These are phyloP conservation scores for Tiliacea citrago DNA, from an alignment of 2,888 invertebrate genomes.

Conservation along the genomic window DNA sequence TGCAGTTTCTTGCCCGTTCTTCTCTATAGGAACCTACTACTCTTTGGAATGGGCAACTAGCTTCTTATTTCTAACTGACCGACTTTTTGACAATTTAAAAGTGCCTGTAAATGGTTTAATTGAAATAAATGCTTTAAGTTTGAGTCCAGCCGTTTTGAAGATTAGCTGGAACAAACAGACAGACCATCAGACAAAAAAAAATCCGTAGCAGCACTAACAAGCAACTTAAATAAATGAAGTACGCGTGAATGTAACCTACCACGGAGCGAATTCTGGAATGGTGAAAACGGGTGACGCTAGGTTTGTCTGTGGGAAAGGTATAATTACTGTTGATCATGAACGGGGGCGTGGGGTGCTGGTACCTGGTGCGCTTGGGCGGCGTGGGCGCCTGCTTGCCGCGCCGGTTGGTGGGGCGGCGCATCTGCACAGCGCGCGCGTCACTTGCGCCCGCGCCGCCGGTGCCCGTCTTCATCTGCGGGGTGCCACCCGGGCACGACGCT, in stretches of 20 bases:
- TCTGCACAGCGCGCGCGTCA: constrained; percentile 94
- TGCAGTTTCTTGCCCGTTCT: no score
- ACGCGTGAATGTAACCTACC: no score
- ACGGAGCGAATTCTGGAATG: not conserved
- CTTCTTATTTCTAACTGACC: no score
- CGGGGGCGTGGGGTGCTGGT: not conserved
- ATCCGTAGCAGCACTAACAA: not conserved
- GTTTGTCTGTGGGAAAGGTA: not conserved
- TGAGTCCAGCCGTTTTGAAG: no score
- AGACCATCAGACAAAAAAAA: no score
- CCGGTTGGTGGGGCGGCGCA: constrained; percentile 96
- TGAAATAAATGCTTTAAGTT: no score
- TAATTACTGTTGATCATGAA: not conserved
- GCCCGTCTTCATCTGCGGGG: constrained; percentile 88
- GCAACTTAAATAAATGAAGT: not conserved
- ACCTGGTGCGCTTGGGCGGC: constrained; percentile 98
- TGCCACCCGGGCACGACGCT: constrained; percentile 87
- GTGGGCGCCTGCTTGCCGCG: constrained; percentile 98
- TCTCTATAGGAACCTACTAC: no score
- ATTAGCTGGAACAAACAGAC: no score
- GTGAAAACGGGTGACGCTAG: not conserved
- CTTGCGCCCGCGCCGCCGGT: constrained; percentile 85
- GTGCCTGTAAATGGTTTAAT: no score
- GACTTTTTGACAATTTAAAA: no score
- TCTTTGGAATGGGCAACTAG: no score